Evolutionary conservation across 2,113 vertebrate genomes (phyloP), one percentile per base, ranked within the genome.

Genomic region (Mionectes macconnelli): DNA sequence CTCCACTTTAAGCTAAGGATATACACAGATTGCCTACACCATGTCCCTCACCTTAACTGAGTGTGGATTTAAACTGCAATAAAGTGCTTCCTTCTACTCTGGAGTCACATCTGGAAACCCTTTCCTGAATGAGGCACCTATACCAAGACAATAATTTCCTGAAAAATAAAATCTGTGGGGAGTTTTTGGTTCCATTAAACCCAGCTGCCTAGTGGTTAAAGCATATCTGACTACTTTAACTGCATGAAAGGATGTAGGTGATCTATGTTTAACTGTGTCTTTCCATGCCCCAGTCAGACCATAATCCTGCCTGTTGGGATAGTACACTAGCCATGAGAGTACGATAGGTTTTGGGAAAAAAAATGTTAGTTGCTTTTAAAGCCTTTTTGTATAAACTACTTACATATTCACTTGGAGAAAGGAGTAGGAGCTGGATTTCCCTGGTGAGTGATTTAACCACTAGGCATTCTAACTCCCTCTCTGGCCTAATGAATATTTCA

Each of bases 401-500:
- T 93, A 50, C 56, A 77, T 92, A 97, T 93, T 96, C 63, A 84
- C 72, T 90, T 74, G 63, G 81, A 94, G 70, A 63, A 94, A 92
- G 55, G 67, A 97, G 57, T 76, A 85, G 82, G 72, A 90, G 75
- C 47, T 86, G 89, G 55, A 94, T 96, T 93, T 95, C 95, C 96
- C 96, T 63, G 19, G 79, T 96, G 96, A 92, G 79, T 81, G 79
- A 84, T 94, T 94, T 96, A 95, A 96, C 86, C 83, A 96, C 76
- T 64, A 96, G 91, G 95, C 95, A 94, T 95, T 92, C 83, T 86
- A 74, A 88, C 92, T 86, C 92, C 77, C 75, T 92, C 85, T 94
- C 95, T 90, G 76, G 68, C 73, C 75, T 96, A 96, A 97, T 97
- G 94, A 96, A 96, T 97, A 97, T 97, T 97, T 97, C 88, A 97